Evolutionary conservation across 2,888 invertebrate genomes (phyloP), one percentile per base, ranked within the genome.

Genomic region (Folsomia candida): DNA sequence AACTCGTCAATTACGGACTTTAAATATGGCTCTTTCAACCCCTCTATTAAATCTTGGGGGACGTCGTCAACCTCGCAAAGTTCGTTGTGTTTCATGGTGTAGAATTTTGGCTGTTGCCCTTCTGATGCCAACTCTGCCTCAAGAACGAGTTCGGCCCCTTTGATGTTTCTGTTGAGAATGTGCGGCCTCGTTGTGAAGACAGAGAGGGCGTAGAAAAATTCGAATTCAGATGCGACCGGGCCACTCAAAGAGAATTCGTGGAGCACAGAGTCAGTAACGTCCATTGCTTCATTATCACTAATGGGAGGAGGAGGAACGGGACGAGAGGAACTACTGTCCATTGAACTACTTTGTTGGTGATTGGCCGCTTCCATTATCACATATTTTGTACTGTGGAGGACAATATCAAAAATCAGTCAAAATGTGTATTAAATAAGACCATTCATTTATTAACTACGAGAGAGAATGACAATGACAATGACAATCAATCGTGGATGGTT

Each of bases 311-410:
- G n/a, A n/a, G n/a, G n/a, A n/a, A n/a, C n/a, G n/a, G n/a, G n/a
- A n/a, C n/a, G n/a, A n/a, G n/a, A n/a, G n/a, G n/a, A n/a, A n/a
- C n/a, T n/a, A n/a, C n/a, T n/a, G n/a, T n/a, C n/a, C n/a, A n/a
- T n/a, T n/a, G n/a, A n/a, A n/a, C n/a, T n/a, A n/a, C n/a, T n/a
- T n/a, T n/a, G n/a, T n/a, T n/a, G n/a, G n/a, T n/a, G n/a, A n/a
- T n/a, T n/a, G n/a, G n/a, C n/a, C n/a, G n/a, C n/a, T n/a, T n/a
- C n/a, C n/a, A n/a, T n/a, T n/a, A n/a, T n/a, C n/a, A n/a, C n/a
- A 27, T 18, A 59, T 57, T 57, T 68, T 71, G 47, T 71, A 71
- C 71, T 71, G 28, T 25, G 61, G 14, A n/a, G n/a, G n/a, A n/a
- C n/a, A n/a, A n/a, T n/a, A n/a, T n/a, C n/a, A n/a, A n/a, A n/a